These are phyloP conservation scores for Trichonephila inaurata DNA, from an alignment of 1,140 invertebrate genomes.

Conservation along the genomic window DNA sequence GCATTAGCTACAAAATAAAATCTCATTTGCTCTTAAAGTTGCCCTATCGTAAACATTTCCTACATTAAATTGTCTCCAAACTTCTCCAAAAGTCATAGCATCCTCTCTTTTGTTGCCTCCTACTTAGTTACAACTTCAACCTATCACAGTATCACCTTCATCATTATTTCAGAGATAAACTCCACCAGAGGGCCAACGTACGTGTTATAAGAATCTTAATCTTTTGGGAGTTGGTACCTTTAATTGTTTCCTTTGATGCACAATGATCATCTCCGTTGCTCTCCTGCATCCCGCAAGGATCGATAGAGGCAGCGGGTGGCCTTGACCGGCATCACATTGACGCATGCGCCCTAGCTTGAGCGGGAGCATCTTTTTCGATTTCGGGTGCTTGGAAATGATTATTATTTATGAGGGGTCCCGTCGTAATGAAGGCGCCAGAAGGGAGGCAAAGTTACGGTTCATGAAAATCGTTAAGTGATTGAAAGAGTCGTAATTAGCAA, in stretches of 20 bases:
- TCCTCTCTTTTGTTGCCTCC: too few relatives aligned
- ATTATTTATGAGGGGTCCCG: not conserved
- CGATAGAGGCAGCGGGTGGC: slow-evolving; percentile 53
- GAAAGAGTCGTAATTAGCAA: not conserved
- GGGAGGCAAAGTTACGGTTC: not conserved
- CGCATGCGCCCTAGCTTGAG: slow-evolving; percentile 1
- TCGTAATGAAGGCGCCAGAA: not conserved
- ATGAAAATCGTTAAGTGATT: not conserved
- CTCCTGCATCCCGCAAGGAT: slow-evolving; percentile 43
- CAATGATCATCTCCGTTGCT: not conserved
- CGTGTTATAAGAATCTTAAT: too few relatives aligned
- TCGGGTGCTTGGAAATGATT: not conserved
- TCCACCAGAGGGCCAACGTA: too few relatives aligned
- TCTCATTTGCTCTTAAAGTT: too few relatives aligned
- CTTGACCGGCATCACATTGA: slow-evolving; percentile 25
- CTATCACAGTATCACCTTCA: too few relatives aligned
- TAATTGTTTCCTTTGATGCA: not conserved
- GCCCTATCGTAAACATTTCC: too few relatives aligned
- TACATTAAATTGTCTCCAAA: too few relatives aligned
- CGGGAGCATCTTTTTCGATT: slow-evolving; percentile 26
- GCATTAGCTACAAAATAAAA: too few relatives aligned
- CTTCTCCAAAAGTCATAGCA: too few relatives aligned
- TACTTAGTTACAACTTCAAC: too few relatives aligned
- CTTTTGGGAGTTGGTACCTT: too few relatives aligned
- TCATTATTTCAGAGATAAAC: too few relatives aligned